phyloP scores from a whole-genome alignment of 1,140 invertebrate genomes.

The Temnothorax longispinosus region DNA sequence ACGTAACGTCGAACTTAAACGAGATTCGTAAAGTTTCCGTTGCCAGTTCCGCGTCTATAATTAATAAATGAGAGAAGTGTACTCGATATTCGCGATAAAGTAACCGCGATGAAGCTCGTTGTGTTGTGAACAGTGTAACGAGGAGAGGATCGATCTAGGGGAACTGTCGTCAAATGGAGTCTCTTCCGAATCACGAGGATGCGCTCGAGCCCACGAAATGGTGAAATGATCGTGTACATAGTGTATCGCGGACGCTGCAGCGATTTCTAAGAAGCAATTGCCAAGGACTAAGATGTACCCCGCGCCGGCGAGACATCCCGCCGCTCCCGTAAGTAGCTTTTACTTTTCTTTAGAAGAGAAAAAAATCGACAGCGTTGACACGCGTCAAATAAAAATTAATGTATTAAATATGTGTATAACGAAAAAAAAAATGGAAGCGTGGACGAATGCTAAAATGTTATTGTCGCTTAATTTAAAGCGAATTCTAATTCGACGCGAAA shows the following conservation, averaged over 20 bases:
- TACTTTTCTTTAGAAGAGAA: background rate
- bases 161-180: slow-evolving; percentile 47
- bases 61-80: slow-evolving; percentile 23
- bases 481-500: background rate
- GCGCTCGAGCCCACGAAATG: slow-evolving; percentile 60
- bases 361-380: background rate
- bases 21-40: background rate
- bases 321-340: slow-evolving; percentile 86
- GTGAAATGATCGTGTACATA: slow-evolving; percentile 78
- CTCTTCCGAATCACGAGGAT: slow-evolving; percentile 63
- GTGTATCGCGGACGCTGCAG: slow-evolving; percentile 61
- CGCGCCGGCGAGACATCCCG: slow-evolving; percentile 87
- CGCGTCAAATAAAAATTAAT: background rate
- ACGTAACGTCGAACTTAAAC: slow-evolving; percentile 9
- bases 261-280: slow-evolving; percentile 69
- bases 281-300: slow-evolving; percentile 86
- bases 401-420: no score
- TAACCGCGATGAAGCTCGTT: slow-evolving; percentile 64
- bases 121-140: slow-evolving; percentile 60
- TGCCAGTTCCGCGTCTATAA: background rate
- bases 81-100: background rate
- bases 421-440: background rate
- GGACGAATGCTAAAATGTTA: background rate
- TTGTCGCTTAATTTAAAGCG: slow-evolving; percentile 14
- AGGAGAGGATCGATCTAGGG: slow-evolving; percentile 34